Evolutionary conservation across 1,140 invertebrate species (phyloP).

Genomic region (Trichogramma pretiosum): DNA sequence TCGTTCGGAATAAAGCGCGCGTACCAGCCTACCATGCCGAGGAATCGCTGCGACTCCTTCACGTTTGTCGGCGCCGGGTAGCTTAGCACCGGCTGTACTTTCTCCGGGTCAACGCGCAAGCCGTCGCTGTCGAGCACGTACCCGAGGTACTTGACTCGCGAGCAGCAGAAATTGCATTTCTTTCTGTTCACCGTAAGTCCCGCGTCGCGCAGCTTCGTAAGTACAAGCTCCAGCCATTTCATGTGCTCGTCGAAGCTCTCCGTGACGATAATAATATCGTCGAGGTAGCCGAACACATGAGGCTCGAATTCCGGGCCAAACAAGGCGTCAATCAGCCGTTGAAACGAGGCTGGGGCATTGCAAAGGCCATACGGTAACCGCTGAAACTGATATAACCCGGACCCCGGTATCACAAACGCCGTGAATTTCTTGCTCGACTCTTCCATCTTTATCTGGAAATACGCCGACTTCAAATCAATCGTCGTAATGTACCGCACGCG

Average conservation of each 20-base stretch:
- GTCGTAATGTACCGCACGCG: not conserved
- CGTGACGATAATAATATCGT: no score
- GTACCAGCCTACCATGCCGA: no score
- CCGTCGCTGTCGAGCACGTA: not conserved
- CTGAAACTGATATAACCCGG: slow-evolving; percentile 28
- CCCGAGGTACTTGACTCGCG: not conserved
- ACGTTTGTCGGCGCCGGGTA: slow-evolving; percentile 14
- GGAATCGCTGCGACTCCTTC: slow-evolving; percentile 27
- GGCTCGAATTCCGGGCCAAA: no score
- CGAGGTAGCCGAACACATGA: no score
- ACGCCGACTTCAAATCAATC: slow-evolving; percentile 6
- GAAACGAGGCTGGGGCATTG: slow-evolving; percentile 13
- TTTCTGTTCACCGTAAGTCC: not conserved
- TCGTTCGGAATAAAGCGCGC: no score
- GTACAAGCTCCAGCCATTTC: slow-evolving; percentile 11
- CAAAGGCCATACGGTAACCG: slow-evolving; percentile 26
- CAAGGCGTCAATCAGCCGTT: slow-evolving; percentile 24
- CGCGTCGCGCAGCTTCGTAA: not conserved
- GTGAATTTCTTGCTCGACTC: slow-evolving; percentile 17
- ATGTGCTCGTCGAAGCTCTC: slow-evolving; percentile 31
- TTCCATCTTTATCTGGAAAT: slow-evolving; percentile 6
- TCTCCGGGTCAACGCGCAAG: not conserved
- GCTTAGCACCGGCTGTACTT: not conserved
- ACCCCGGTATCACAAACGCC: slow-evolving; percentile 27
- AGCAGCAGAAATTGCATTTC: slow-evolving; percentile 4